These are phyloP conservation scores for Tinea trinotella DNA, from an alignment of 2,888 invertebrate genomes.

Conservation along the genomic window DNA sequence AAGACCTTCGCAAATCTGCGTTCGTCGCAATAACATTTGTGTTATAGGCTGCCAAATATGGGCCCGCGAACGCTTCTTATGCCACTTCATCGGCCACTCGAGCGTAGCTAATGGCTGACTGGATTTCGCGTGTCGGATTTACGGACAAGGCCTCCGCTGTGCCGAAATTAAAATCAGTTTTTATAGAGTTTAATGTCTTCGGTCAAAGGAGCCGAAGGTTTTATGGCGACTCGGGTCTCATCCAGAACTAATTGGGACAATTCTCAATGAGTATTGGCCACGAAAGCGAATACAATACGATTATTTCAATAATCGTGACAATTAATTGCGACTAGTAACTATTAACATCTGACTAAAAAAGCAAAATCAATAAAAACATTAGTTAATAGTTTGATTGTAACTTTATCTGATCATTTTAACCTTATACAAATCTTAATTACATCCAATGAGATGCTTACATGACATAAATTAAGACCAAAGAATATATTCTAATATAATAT, in stretches of 20 bases:
- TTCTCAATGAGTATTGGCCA: neutral
- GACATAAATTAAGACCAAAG: too few species aligned
- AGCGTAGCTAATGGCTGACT: constrained; percentile 13
- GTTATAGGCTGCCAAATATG: constrained; percentile 17
- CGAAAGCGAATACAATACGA: constrained; percentile 4
- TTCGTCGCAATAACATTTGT: constrained; percentile 18
- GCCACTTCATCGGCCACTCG: constrained; percentile 3
- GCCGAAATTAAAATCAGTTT: constrained; percentile 18
- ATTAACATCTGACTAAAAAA: constrained; percentile 3
- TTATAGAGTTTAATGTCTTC: constrained; percentile 18
- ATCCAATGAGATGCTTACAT: too few species aligned
- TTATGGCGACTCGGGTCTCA: neutral
- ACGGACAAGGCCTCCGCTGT: neutral
- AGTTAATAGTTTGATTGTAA: neutral
- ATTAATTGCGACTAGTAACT: constrained; percentile 1
- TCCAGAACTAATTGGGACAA: constrained; percentile 12
- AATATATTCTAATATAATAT: too few species aligned
- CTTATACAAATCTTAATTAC: constrained; percentile 4
- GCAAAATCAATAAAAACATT: constrained; percentile 8
- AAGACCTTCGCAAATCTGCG: constrained; percentile 25
- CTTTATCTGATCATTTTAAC: neutral
- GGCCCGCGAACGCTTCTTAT: constrained; percentile 13
- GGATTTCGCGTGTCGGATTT: constrained; percentile 16
- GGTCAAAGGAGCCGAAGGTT: constrained; percentile 15
- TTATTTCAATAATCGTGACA: neutral